These are phyloP conservation scores for Hyperoodon ampullatus DNA, from an alignment of 2,113 vertebrate genomes.

Conservation along the genomic window DNA sequence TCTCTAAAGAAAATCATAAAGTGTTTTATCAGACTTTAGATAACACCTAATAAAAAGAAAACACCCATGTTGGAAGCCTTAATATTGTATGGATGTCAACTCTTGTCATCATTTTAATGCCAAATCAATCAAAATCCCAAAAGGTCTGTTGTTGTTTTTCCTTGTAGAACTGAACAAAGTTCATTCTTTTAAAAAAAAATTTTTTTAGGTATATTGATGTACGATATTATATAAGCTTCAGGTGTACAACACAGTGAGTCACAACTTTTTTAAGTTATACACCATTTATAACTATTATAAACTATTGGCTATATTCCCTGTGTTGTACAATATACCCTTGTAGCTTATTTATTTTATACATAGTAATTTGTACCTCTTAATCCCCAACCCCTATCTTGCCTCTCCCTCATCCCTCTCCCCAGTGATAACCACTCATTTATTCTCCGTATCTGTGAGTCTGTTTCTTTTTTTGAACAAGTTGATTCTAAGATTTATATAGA, in stretches of 20 bases:
- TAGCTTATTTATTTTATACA: background rate
- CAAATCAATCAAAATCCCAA: background rate
- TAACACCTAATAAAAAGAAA: background rate
- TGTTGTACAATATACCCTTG: background rate
- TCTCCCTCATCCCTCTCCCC: background rate
- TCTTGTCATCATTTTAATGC: background rate
- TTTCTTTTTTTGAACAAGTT: background rate
- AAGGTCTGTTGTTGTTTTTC: background rate
- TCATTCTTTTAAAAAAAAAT: background rate
- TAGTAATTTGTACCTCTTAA: background rate
- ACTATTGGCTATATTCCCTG: background rate
- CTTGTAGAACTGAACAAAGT: background rate
- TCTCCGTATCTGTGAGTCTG: background rate
- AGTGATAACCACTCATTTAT: background rate
- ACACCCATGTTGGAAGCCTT: background rate
- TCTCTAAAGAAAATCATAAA: constrained; percentile 23
- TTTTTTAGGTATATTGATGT: background rate
- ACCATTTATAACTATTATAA: background rate
- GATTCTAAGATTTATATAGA: background rate
- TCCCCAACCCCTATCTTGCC: background rate
- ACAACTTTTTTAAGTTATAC: background rate
- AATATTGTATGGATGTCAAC: background rate
- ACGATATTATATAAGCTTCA: background rate
- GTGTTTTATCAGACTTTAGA: background rate
- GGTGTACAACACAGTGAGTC: background rate